Base-by-base conservation (phyloP, 1,140 invertebrate species). In the Macrobrachium rosenbergii region DNA sequence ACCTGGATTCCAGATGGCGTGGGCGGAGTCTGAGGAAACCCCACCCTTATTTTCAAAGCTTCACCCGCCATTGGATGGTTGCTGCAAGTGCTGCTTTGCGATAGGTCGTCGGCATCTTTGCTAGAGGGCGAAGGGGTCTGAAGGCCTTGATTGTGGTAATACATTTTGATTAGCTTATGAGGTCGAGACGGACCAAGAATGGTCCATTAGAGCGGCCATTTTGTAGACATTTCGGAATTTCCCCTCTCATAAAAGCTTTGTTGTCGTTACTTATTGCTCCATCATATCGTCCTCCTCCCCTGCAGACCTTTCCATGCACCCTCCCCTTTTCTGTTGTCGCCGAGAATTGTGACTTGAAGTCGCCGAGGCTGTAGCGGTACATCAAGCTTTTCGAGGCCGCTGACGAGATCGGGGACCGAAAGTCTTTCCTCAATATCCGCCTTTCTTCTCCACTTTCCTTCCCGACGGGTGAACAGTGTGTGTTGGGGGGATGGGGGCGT, bases 111-210 rank as follows among this genome's bases (percentile, higher is more conserved):
- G 76, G 58, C 59, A 8, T 79, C 64, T 80, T 79, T 79, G 64
- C 63, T 87, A 59, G 23, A 81, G 64, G 77, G 67, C 52, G 45
- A 63, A 72, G 83, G 76, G 84, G 64, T 45, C 84, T 72, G 45
- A 45, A 81, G 84, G 64, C 84, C 78, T 87, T 80, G 84, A 87
- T 87, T 80, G 84, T 75, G 84, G 84, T 78, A 79, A 87, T 87
- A 87, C 78, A 80, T 87, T 79, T 87, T 87, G 84, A 87, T 87
- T 87, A 87, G 84, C 84, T 87, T 87, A 87, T 87, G 84, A 87
- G 78, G 84, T 75, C 67, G 82, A 63, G 73, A 60, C 73, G 82
- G 72, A 83, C 79, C 43, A 87, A 80, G 84, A 87, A 87, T 87
- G 84, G 63, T 87, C 84, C 84, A 81, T 87, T 87, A 87, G 64